Evolutionary conservation across 1,140 invertebrate species (phyloP).

Genomic region (Drosophila nebulosa): DNA sequence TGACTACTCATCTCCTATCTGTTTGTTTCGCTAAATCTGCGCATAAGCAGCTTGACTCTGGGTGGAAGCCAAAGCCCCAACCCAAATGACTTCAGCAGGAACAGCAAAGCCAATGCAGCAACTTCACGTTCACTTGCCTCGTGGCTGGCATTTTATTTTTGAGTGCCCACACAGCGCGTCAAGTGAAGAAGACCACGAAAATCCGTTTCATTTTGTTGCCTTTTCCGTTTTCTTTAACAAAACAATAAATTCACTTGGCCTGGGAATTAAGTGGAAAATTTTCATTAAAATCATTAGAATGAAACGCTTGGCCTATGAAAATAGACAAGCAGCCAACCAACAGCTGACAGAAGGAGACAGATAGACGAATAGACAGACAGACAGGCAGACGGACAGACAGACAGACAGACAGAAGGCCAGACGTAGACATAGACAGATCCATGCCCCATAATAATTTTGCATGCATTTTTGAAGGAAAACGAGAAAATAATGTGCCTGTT

Average conservation of each 20-base stretch:
- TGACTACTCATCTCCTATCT: not conserved
- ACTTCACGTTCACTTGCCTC: conserved; percentile 28
- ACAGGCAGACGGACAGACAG: not conserved
- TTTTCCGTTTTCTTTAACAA: conserved; percentile 25
- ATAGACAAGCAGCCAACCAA: conserved; percentile 42
- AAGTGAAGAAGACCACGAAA: conserved; percentile 27
- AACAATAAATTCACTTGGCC: conserved; percentile 68
- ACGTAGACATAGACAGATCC: conserved; percentile 12
- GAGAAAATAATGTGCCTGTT: conserved; percentile 50
- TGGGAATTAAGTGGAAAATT: conserved; percentile 48
- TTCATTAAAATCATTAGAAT: conserved; percentile 78
- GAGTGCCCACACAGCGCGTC: conserved; percentile 69
- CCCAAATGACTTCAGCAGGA: not conserved
- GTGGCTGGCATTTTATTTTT: conserved; percentile 54
- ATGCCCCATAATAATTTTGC: conserved; percentile 53
- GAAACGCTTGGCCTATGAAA: conserved; percentile 30
- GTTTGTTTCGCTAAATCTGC: conserved; percentile 25
- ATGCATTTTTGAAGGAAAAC: conserved; percentile 42
- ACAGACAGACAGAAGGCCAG: not conserved
- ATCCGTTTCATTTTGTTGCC: not conserved
- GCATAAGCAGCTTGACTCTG: conserved; percentile 56
- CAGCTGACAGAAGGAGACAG: not conserved
- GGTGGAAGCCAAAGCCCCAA: conserved; percentile 1
- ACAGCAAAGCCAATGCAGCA: conserved; percentile 6
- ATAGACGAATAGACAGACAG: not conserved